A percentile compares a stretch with the other conserved stretches of the same genome.
Evolutionary conservation across 1,140 invertebrate species (phyloP).

Genomic region (Pomacea maculata): DNA sequence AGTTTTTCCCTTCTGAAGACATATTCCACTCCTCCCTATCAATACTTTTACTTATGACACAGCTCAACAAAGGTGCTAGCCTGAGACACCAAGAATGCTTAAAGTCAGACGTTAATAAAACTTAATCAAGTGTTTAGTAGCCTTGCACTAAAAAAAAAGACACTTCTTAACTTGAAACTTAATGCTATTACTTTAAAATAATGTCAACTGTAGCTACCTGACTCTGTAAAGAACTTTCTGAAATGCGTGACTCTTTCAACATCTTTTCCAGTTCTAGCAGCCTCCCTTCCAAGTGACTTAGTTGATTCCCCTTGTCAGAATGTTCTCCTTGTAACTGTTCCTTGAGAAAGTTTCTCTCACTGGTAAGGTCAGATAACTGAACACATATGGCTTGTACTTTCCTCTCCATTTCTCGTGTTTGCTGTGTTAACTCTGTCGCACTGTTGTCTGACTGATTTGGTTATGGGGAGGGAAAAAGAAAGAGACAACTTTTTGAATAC

Average conservation of each 20-base stretch:
- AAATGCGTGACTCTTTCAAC: slow-evolving; percentile 12
- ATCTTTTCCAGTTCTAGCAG: slow-evolving; percentile 17
- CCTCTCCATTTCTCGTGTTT: slow-evolving; percentile 6
- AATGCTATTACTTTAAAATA: too few species aligned
- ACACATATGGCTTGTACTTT: slow-evolving; percentile 12
- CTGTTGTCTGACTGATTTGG: slow-evolving; percentile 2
- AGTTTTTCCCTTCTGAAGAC: too few species aligned
- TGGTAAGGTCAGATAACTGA: slow-evolving; percentile 16
- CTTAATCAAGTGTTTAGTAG: background rate
- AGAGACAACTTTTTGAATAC: too few species aligned
- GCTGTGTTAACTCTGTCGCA: background rate
- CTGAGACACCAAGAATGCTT: too few species aligned
- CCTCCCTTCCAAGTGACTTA: slow-evolving; percentile 26
- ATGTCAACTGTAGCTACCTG: background rate
- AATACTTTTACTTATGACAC: too few species aligned
- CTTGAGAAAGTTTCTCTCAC: slow-evolving; percentile 10
- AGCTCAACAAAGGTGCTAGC: too few species aligned
- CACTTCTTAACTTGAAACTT: too few species aligned
- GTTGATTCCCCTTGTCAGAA: slow-evolving; percentile 33
- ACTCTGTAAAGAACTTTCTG: slow-evolving; percentile 3
- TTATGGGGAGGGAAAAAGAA: too few species aligned
- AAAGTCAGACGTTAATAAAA: too few species aligned
- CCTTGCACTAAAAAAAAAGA: too few species aligned
- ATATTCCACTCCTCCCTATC: too few species aligned
- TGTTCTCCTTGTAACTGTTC: slow-evolving; percentile 23